A percentile compares a stretch with the other conserved stretches of the same genome.
phyloP scores from a whole-genome alignment of 2,113 vertebrate species.

The Corydoras maculifer region DNA sequence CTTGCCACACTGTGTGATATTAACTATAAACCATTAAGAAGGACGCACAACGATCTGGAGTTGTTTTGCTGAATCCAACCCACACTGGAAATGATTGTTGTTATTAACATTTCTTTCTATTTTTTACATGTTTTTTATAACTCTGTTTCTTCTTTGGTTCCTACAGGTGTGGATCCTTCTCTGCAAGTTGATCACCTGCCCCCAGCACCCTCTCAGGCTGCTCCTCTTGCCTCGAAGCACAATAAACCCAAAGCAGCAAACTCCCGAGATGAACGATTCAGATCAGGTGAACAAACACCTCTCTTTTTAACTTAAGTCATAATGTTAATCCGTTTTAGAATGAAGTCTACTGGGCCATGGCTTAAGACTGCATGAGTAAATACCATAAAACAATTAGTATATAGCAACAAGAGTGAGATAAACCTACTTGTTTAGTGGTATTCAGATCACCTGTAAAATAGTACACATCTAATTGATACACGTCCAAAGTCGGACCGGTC shows the following conservation, averaged over 20 bases:
- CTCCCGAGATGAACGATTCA: slow-evolving; percentile 86
- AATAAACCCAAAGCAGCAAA: slow-evolving; percentile 76
- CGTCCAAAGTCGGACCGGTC: no score
- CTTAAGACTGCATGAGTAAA: no score
- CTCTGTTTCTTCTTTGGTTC: slow-evolving; percentile 3
- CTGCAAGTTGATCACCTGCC: slow-evolving; percentile 78
- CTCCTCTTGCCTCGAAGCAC: slow-evolving; percentile 62
- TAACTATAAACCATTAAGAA: no score
- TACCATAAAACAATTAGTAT: no score
- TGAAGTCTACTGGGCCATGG: no score
- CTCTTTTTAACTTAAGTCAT: not conserved
- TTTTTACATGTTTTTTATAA: not conserved
- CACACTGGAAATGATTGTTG: not conserved
- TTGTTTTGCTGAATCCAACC: no score
- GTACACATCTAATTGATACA: no score
- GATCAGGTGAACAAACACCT: slow-evolving; percentile 72
- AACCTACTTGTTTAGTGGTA: no score
- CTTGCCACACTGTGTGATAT: no score
- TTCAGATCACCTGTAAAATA: no score
- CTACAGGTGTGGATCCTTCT: slow-evolving; percentile 83
- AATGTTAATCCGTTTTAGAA: not conserved
- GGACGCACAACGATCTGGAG: no score
- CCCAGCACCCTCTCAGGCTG: slow-evolving; percentile 65
- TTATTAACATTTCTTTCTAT: not conserved
- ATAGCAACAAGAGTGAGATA: no score